Evolutionary conservation across 2,888 invertebrate genomes (phyloP).

Genomic region (Drosophila sordidapex): DNA sequence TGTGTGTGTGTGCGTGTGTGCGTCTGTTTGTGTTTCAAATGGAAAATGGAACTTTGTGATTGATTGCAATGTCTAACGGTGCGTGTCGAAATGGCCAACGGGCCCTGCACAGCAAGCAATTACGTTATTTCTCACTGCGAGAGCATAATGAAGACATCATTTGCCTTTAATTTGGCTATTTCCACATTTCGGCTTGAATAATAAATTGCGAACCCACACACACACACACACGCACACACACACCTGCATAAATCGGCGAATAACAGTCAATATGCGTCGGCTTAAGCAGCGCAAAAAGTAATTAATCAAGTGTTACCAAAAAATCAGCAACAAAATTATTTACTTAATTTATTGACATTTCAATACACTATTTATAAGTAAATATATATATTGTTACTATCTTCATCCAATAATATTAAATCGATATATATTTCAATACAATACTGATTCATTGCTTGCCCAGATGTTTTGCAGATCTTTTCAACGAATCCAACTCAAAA

Average conservation of each 20-base stretch:
- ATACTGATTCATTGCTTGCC: background rate
- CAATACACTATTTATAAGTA: slow-evolving; percentile 26
- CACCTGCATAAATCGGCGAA: slow-evolving; percentile 17
- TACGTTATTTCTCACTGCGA: slow-evolving; percentile 66
- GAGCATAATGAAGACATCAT: slow-evolving; percentile 79
- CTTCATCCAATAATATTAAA: background rate
- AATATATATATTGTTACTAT: background rate
- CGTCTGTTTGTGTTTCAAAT: slow-evolving; percentile 31
- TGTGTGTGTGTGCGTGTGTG: background rate
- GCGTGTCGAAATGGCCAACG: slow-evolving; percentile 67
- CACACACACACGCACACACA: slow-evolving; percentile 17
- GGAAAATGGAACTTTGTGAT: slow-evolving; percentile 71
- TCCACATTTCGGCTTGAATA: slow-evolving; percentile 72
- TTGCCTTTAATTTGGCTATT: slow-evolving; percentile 71
- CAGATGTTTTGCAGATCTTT: background rate
- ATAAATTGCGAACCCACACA: slow-evolving; percentile 60
- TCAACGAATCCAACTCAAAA: background rate
- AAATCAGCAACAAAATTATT: slow-evolving; percentile 13
- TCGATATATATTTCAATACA: background rate
- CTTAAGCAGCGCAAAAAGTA: slow-evolving; percentile 31
- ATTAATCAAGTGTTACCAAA: slow-evolving; percentile 42
- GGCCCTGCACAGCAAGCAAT: slow-evolving; percentile 58
- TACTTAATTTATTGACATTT: slow-evolving; percentile 6
- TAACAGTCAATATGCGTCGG: slow-evolving; percentile 24
- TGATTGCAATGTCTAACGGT: slow-evolving; percentile 72